Evolutionary conservation across 2,113 vertebrate genomes (phyloP).

Genomic region (Bubo bubo): DNA sequence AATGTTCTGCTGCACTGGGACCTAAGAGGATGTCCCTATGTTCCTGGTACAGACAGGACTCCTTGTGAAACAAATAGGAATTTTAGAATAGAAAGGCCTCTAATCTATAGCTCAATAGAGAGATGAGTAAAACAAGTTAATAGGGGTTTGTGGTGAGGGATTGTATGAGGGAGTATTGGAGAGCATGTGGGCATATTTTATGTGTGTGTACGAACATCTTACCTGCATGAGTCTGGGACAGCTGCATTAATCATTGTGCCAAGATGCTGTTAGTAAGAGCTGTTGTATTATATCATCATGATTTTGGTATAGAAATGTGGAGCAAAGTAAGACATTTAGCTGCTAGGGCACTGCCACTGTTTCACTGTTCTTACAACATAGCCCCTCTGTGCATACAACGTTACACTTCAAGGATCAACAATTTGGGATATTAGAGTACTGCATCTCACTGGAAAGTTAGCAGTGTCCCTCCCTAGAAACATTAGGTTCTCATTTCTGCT

Average conservation of each 20-base stretch:
- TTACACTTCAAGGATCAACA: background rate
- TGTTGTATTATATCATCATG: background rate
- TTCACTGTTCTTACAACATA: background rate
- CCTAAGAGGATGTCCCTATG: constrained; percentile 5
- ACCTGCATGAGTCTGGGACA: background rate
- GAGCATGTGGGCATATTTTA: background rate
- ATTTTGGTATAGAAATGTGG: background rate
- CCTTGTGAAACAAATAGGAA: constrained; percentile 1
- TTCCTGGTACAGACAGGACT: background rate
- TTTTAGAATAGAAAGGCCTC: background rate
- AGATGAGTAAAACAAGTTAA: background rate
- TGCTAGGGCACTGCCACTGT: background rate
- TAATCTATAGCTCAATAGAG: background rate
- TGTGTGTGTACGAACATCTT: background rate
- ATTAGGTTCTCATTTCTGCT: background rate
- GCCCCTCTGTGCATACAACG: background rate
- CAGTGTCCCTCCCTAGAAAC: background rate
- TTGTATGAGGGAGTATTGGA: background rate
- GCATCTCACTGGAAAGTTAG: background rate
- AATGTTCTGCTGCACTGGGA: constrained; percentile 37
- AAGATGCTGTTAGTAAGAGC: background rate
- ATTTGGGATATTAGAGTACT: background rate
- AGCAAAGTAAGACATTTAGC: background rate
- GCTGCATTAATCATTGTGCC: background rate
- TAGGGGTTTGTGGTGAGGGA: background rate